Evolutionary conservation across 2,888 invertebrate species (phyloP).

Genomic region (Cephus pulcher): DNA sequence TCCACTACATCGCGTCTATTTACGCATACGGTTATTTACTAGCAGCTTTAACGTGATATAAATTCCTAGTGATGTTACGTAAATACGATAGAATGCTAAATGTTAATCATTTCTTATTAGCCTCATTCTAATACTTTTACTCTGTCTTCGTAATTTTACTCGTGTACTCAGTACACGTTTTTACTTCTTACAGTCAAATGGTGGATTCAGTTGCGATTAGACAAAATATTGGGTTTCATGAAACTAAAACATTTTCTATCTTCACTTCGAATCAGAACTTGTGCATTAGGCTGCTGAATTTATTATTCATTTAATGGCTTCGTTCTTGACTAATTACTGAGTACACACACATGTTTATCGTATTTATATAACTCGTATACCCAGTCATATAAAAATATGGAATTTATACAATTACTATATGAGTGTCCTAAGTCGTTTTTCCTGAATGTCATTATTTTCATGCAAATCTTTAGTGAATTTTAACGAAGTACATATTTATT

Average conservation of each 20-base stretch:
- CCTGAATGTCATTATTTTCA: neutral
- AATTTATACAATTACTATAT: neutral
- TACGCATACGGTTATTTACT: neutral
- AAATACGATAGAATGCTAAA: neutral
- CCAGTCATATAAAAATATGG: neutral
- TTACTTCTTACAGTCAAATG: conserved; percentile 1
- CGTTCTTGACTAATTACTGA: neutral
- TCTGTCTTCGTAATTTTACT: neutral
- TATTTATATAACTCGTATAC: neutral
- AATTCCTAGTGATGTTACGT: neutral
- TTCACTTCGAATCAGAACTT: neutral
- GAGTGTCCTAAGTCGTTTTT: neutral
- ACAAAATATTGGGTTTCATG: neutral
- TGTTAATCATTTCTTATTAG: neutral
- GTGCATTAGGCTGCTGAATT: neutral
- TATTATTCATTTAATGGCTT: neutral
- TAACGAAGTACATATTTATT: neutral
- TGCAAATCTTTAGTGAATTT: neutral
- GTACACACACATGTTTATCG: neutral
- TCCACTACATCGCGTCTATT: conserved; percentile 12
- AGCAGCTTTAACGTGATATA: neutral
- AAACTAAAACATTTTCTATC: neutral
- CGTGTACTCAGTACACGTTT: neutral
- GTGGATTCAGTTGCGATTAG: neutral
- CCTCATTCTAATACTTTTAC: neutral